Evolutionary conservation across 2,113 vertebrate genomes (phyloP), one percentile per base, ranked within the genome.

Genomic region (Prionailurus bengalensis): DNA sequence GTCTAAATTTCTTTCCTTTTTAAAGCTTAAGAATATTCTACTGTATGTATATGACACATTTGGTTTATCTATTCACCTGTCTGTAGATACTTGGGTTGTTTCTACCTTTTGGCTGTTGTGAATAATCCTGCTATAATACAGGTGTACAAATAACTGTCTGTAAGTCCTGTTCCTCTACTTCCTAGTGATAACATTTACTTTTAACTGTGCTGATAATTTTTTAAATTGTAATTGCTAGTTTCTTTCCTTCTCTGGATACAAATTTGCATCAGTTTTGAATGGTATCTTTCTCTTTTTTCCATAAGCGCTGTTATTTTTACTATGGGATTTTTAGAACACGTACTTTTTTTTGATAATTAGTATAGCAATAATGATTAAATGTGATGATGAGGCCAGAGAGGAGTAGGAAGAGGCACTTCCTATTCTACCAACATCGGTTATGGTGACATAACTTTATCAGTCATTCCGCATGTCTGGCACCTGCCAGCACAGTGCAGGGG

Each of bases 181-280:
- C n/a, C n/a, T 66, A 53, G n/a, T 74, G 58, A 94, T 53, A 55
- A 45, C 86, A 61, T 58, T 80, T 6, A 1, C 63, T 90, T 85
- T 87, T 65, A 94, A 89, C 51, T 81, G 33, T 55, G 70, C 31
- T 71, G 16, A 7, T 61, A 36, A 74, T 94, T 51, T 78, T 55
- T 15, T 12, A 84, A 85, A 70, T 29, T 58, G 45, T 81, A 33
- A 21, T 76, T 31, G 63, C 73, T 81, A 45, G 79, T 92, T 80
- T 79, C 36, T 85, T 94, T 92, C 33, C 33, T 89, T 74, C 51
- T 94, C 58, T 55, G 48, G 33, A n/a, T 87, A 84, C 42, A 89
- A 45, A 80, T 97, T 74, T 94, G 51, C 31, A 80, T 85, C 19
- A 2, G 1, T 76, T 31, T 88, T 80, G 42, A 70, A n/a, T 3